Evolutionary conservation across 2,888 invertebrate species (phyloP).

Genomic region (Prosopocoilus inquinatus): DNA sequence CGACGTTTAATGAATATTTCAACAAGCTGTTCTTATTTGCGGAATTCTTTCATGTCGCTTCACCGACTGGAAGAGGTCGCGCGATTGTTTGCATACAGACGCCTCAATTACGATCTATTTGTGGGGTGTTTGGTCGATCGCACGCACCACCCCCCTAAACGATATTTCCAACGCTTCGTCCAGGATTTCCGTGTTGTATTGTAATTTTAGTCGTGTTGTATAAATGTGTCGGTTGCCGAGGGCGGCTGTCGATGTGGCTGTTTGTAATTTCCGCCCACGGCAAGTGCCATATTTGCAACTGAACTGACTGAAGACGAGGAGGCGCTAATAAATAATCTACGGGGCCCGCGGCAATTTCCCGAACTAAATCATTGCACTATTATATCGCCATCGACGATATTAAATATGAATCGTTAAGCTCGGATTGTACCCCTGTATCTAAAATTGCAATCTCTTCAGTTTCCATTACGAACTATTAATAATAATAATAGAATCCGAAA

Average conservation of each 20-base stretch:
- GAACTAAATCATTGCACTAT: constrained; percentile 39
- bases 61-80: constrained; percentile 28
- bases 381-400: constrained; percentile 36
- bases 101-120: constrained; percentile 27
- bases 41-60: constrained; percentile 23
- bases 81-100: constrained; percentile 30
- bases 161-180: constrained; percentile 12
- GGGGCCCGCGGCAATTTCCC: constrained; percentile 40
- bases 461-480: background rate
- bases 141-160: background rate
- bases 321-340: constrained; percentile 38
- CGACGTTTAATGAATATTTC: constrained; percentile 26
- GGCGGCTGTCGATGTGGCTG: constrained; percentile 33
- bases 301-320: constrained; percentile 31
- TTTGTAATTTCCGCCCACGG: constrained; percentile 39
- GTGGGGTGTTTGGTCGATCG: constrained; percentile 6
- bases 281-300: constrained; percentile 30
- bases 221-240: constrained; percentile 25
- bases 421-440: constrained; percentile 32
- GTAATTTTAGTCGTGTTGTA: constrained; percentile 32
- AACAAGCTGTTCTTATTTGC: constrained; percentile 21
- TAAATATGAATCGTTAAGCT: constrained; percentile 37
- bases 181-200: constrained; percentile 30
- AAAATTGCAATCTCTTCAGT: constrained; percentile 35
- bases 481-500: no score